phyloP scores from a whole-genome alignment of 2,888 invertebrate genomes.

The Petrolisthes cinctipes region DNA sequence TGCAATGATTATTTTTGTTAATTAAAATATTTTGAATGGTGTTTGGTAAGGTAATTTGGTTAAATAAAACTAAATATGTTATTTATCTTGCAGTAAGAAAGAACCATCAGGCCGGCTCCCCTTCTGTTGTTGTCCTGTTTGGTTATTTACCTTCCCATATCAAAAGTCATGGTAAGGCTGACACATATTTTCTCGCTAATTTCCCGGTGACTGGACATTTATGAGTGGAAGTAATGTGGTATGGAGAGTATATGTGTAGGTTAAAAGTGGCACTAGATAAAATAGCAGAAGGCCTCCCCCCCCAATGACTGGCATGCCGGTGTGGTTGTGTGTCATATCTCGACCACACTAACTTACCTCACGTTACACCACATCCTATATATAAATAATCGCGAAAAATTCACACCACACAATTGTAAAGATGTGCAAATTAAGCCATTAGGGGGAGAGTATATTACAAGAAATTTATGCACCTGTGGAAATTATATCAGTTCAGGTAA shows the following conservation, averaged over 20 bases:
- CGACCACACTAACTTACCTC: too few relatives aligned
- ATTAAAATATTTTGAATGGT: too few relatives aligned
- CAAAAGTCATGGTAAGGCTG: constrained; percentile 54
- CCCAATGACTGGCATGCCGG: constrained; percentile 7
- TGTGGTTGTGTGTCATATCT: not conserved
- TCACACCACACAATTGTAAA: too few relatives aligned
- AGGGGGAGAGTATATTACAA: too few relatives aligned
- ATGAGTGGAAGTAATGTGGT: not conserved
- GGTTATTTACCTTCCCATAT: constrained; percentile 52
- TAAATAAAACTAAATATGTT: not conserved
- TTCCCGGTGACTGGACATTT: not conserved
- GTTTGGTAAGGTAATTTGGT: not conserved
- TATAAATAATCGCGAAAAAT: too few relatives aligned
- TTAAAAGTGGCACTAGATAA: not conserved
- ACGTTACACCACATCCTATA: too few relatives aligned
- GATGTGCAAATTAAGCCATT: too few relatives aligned
- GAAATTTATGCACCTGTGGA: too few relatives aligned
- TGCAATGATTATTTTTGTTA: too few relatives aligned
- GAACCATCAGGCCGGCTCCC: constrained; percentile 31
- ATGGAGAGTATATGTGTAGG: not conserved
- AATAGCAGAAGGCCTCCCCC: not conserved
- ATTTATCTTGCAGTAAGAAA: not conserved
- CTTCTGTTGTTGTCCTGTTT: constrained; percentile 48
- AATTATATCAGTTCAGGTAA: too few relatives aligned
- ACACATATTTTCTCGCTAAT: not conserved